Conservation (phyloP, 1,140 invertebrate species). For the Euglossa dilemma region DNA sequence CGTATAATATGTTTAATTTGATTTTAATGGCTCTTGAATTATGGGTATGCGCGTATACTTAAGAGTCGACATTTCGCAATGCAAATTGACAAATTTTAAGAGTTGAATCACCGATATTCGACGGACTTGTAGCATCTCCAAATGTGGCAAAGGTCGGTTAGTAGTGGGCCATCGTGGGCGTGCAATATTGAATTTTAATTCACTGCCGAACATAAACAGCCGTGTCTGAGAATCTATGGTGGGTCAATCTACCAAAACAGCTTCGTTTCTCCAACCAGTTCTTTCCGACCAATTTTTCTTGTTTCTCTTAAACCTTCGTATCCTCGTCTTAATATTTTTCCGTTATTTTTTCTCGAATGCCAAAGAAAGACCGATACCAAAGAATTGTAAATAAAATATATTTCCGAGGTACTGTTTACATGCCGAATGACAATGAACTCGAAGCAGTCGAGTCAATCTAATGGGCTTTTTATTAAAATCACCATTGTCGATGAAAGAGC, state of each 20-base stretch:
- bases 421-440: neutral
- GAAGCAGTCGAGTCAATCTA: no score
- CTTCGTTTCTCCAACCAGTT: no score
- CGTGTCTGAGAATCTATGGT: neutral
- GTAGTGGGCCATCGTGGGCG: neutral
- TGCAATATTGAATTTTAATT: conserved; percentile 20
- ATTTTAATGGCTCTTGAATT: no score
- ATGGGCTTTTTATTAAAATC: no score
- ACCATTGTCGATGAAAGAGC: no score
- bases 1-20: no score
- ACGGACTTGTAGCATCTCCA: neutral
- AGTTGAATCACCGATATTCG: conserved; percentile 10
- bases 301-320: neutral
- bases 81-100: neutral
- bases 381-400: neutral
- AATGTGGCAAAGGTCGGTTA: conserved; percentile 2
- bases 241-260: neutral
- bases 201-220: neutral
- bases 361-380: no score
- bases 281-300: neutral
- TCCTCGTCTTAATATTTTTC: neutral
- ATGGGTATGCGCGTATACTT: no score
- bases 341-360: neutral
- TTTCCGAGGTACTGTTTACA: no score
- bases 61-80: neutral